Conservation (phyloP, 1,140 invertebrate species). For the Lysiphlebus fabarum region DNA sequence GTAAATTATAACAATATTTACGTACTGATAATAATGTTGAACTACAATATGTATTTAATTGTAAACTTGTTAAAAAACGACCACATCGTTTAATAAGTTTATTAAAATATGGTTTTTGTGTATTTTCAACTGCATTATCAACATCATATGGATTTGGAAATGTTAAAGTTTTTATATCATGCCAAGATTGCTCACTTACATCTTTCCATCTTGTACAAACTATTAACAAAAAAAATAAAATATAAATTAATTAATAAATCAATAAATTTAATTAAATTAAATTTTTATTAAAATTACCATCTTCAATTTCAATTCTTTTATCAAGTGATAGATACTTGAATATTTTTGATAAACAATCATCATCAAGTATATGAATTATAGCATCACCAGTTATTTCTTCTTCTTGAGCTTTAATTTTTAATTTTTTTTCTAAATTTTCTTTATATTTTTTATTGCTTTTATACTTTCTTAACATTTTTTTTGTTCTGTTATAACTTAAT, state of each 20-base stretch:
- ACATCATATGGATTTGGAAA: not conserved
- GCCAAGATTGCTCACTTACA: not conserved
- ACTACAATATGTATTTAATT: not conserved
- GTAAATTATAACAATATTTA: not conserved
- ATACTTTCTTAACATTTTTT: not conserved
- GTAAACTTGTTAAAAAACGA: not conserved
- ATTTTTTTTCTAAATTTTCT: not conserved
- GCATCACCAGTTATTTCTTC: not conserved
- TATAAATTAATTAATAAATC: not conserved
- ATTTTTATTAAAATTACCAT: conserved; percentile 1
- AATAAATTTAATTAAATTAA: not conserved
- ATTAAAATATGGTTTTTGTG: not conserved
- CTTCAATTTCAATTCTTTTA: not conserved
- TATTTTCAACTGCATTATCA: not conserved
- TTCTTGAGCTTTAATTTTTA: not conserved
- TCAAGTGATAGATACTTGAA: not conserved
- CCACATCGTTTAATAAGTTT: not conserved
- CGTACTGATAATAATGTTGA: not conserved
- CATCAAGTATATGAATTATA: conserved; percentile 1
- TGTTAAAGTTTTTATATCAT: not conserved
- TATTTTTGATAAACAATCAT: conserved; percentile 13
- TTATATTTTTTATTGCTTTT: not conserved
- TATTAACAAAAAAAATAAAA: not conserved
- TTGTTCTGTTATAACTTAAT: not conserved
- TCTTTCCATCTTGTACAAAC: conserved; percentile 9